phyloP scores from a whole-genome alignment of 2,888 invertebrate genomes.

The Rhamphomyia laevipes region DNA sequence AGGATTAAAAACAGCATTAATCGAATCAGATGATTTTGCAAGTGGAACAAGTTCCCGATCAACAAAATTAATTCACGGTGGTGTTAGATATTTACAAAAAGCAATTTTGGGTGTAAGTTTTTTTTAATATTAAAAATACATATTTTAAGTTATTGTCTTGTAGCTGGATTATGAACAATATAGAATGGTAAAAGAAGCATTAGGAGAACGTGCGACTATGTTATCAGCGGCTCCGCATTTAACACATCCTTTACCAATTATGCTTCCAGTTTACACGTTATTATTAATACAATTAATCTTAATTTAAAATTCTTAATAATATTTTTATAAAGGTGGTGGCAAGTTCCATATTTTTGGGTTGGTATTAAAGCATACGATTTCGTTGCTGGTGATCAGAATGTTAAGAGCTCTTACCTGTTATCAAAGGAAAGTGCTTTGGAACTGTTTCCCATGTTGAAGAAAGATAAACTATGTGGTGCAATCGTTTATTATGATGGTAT shows the following conservation, averaged over 20 bases:
- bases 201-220: constrained; percentile 90
- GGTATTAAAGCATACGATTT: constrained; percentile 98
- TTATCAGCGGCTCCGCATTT: constrained; percentile 93
- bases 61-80: constrained; percentile 97
- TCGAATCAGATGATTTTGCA: constrained; percentile 94
- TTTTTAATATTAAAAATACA: constrained; percentile 1
- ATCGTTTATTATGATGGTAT: constrained; percentile 99
- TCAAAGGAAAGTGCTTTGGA: constrained; percentile 90
- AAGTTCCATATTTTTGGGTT: constrained; percentile 97
- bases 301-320: too few relatives aligned
- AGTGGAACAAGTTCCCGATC: constrained; percentile 91
- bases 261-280: constrained; percentile 96
- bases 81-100: constrained; percentile 94
- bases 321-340: constrained; percentile 76
- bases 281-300: constrained; percentile 24
- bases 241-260: constrained; percentile 91
- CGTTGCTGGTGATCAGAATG: constrained; percentile 89
- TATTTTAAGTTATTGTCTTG: constrained; percentile 10
- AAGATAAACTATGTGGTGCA: constrained; percentile 88
- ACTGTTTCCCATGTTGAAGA: constrained; percentile 95
- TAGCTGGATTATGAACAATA: constrained; percentile 92
- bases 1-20: constrained; percentile 87
- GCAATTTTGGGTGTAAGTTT: constrained; percentile 66
- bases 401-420: constrained; percentile 90
- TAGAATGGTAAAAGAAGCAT: constrained; percentile 96